Evolutionary conservation across 2,113 vertebrate species (phyloP), one percentile per base, ranked within the genome.

Genomic region (Thamnaconus septentrionalis): DNA sequence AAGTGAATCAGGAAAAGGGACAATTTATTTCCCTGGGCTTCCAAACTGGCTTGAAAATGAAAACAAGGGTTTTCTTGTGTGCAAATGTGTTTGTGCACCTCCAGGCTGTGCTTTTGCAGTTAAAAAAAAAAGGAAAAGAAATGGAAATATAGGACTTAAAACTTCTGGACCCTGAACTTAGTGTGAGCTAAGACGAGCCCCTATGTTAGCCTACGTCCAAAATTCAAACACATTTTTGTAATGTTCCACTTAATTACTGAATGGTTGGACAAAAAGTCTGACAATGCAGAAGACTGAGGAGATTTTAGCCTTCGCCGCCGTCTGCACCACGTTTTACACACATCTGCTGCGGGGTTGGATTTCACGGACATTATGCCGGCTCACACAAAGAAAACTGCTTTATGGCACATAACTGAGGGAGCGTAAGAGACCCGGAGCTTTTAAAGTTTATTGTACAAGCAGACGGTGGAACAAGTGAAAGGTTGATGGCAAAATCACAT

Each of bases 401-500:
- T 66, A 71, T 76, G 67, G 62, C 62, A 67, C 54, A 62, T 59
- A 82, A 63, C 71, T 69, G 66, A 67, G 39, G 62, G 53, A 66
- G 43, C 59, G 64, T 48, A 12, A 10, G 62, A 59, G 46, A 68
- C 51, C 44, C 54, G 63, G 47, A 65, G 75, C 69, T 73, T 71
- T 70, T 60, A 69, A 45, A 65, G 73, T 83, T 71, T 81, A 84
- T 76, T 80, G 80, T 79, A 75, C 78, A 66, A 69, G 67, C 81
- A 83, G 55, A 78, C 66, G 64, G 60, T 71, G 67, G 75, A 83
- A 71, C 69, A 75, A 85, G 74, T 81, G 63, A 85, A 85, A 87
- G 79, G 78, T 85, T 86, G 78, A 77, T 72, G 69, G 79, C 63
- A 77, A 81, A 76, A 84, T 84, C 75, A 70, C 60, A 79, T 78